Evolutionary conservation across 1,140 invertebrate genomes (phyloP), one percentile per base, ranked within the genome.

Genomic region (Tetragnatha versicolor): DNA sequence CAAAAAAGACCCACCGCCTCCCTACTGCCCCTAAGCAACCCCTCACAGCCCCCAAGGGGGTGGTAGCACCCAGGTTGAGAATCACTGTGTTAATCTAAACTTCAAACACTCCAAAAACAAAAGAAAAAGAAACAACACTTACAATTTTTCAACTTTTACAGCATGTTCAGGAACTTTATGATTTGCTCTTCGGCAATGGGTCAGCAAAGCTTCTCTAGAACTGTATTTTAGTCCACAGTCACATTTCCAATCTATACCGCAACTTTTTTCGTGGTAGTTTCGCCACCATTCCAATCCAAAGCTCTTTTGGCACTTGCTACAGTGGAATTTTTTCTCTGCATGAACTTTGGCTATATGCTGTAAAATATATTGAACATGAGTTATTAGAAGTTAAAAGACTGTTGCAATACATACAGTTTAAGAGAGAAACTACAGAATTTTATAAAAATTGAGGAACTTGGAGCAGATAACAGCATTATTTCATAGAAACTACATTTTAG

Each of bases 311-410:
- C 81, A 82, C 33, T 82, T 81, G 2, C 10, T 22, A 39, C 81
- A 82, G 10, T 29, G 49, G 33, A 37, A 79, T 14, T 61, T 76
- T 39, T 81, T 82, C 39, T 75, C 80, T 6, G 80, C 81, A 81
- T 82, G 81, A 6, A 81, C 80, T 73, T 82, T 82, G 17, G 31
- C 33, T 49, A 70, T 68, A 53, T 82, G 81, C 81, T 82, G 25
- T 0, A 73, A 77, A 58, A 37, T 29, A 68, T 31, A 61, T 22
- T 17, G 14, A 22, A 45, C 39, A n/a, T 45, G 17, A 45, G 39
- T 45, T 45, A 7, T 9, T 45, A 17, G 17, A 45, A 9, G 39
- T 45, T n/a, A 55, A 22, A 55, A 22, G n/a, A n/a, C 22, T 3
- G 10, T 55, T 22, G 17, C 10, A 22, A 4, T 55, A 20, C 25